phyloP scores from a whole-genome alignment of 2,888 invertebrate genomes.

The Stegana nigrithorax region DNA sequence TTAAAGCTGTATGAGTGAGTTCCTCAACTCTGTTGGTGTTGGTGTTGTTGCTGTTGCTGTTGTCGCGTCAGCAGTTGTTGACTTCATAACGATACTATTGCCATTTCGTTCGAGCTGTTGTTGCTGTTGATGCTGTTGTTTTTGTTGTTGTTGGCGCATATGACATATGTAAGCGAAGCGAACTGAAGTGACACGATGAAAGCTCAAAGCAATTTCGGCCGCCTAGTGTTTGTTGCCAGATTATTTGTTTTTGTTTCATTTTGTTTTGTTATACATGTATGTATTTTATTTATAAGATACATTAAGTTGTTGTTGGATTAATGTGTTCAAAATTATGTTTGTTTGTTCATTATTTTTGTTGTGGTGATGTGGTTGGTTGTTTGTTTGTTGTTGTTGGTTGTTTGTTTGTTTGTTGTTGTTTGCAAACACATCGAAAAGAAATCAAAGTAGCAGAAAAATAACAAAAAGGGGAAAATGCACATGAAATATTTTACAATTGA shows the following conservation, averaged over 20 bases:
- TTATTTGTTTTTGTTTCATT: constrained; percentile 20
- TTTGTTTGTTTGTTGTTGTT: constrained; percentile 31
- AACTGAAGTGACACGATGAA: constrained; percentile 80
- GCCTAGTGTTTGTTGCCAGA: constrained; percentile 71
- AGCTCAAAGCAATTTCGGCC: constrained; percentile 75
- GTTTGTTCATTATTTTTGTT: constrained; percentile 15
- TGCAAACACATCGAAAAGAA: constrained; percentile 31
- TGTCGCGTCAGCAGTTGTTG: constrained; percentile 22
- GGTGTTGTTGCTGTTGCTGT: constrained; percentile 23
- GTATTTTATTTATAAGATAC: constrained; percentile 11
- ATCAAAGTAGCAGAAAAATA: constrained; percentile 8
- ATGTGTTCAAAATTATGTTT: constrained; percentile 15
- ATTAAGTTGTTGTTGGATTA: constrained; percentile 8
- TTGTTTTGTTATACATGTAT: constrained; percentile 12
- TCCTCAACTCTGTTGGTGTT: constrained; percentile 2
- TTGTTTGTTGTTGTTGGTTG: constrained; percentile 33
- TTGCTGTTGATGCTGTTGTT: constrained; percentile 21
- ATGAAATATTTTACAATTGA: constrained; percentile 36
- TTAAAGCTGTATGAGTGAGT: not conserved
- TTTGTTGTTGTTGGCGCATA: constrained; percentile 39
- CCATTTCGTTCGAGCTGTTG: constrained; percentile 5
- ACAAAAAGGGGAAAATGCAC: constrained; percentile 38
- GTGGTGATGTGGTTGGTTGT: constrained; percentile 27
- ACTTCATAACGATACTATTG: not conserved
- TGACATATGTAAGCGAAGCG: constrained; percentile 69